Percentiles rank a stretch among this genome's conserved stretches.
These are phyloP conservation scores for Dromas ardeola DNA, from an alignment of 2,113 vertebrate species.

Conservation along the genomic window DNA sequence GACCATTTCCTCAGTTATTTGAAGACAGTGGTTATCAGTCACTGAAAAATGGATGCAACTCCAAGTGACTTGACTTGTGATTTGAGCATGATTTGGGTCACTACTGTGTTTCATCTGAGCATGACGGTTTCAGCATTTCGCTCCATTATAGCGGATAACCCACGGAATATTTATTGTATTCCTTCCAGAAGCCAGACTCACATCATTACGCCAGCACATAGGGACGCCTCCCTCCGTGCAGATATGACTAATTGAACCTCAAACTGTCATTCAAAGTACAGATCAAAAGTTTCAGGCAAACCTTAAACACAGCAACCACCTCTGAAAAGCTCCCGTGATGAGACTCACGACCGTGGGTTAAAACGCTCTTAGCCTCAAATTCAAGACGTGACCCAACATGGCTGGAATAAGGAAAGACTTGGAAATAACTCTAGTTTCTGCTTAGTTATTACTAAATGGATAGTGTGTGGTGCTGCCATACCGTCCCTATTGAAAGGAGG, in stretches of 20 bases:
- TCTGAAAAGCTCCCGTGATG: background rate
- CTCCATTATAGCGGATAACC: fast-evolving
- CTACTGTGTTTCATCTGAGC: fast-evolving
- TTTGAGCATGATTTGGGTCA: background rate
- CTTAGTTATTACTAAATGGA: fast-evolving
- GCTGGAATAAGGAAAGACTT: background rate
- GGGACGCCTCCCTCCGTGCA: background rate
- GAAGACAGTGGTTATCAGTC: background rate
- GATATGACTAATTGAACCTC: background rate
- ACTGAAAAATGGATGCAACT: background rate
- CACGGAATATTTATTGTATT: background rate
- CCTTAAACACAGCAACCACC: background rate
- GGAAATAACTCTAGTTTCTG: background rate
- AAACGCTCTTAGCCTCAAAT: too few relatives aligned
- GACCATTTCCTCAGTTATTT: fast-evolving
- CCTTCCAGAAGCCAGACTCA: background rate
- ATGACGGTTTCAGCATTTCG: fast-evolving
- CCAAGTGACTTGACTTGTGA: background rate
- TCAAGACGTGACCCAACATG: fast-evolving
- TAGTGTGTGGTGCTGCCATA: fast-evolving
- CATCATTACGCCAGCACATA: fast-evolving
- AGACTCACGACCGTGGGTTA: background rate
- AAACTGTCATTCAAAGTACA: background rate
- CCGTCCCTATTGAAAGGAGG: background rate
- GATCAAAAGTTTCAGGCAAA: background rate